These are phyloP conservation scores for Hypsopygia costalis DNA, from an alignment of 2,888 invertebrate species.

Conservation along the genomic window DNA sequence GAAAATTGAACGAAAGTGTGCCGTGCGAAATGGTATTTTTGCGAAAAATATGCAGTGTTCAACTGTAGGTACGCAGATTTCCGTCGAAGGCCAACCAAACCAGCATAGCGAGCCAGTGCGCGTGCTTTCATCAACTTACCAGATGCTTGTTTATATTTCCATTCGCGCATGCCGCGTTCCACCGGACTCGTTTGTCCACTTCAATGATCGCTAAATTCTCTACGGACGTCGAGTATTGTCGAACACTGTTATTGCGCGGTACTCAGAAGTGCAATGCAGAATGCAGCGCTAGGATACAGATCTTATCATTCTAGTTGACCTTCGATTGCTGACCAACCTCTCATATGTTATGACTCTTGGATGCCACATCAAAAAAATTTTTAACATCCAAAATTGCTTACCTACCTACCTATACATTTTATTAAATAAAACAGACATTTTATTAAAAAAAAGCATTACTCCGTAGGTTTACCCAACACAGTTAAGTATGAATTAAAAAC, in stretches of 20 bases:
- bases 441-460: too few relatives aligned
- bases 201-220: conserved; percentile 33
- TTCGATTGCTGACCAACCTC: too few relatives aligned
- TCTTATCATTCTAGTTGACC: too few relatives aligned
- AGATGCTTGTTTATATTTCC: conserved; percentile 49
- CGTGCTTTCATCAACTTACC: conserved; percentile 50
- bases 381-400: too few relatives aligned
- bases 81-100: conserved; percentile 51
- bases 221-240: conserved; percentile 20
- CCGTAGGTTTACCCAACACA: too few relatives aligned
- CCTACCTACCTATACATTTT: too few relatives aligned
- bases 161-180: conserved; percentile 40
- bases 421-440: too few relatives aligned
- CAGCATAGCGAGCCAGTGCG: conserved; percentile 28
- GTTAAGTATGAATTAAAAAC: too few relatives aligned
- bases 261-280: conserved; percentile 3
- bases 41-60: conserved; percentile 44
- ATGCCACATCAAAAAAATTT: too few relatives aligned
- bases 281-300: neutral
- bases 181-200: conserved; percentile 40
- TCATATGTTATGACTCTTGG: too few relatives aligned
- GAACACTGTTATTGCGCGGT: conserved; percentile 5
- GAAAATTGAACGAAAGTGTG: conserved; percentile 73
- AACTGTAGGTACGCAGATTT: conserved; percentile 37
- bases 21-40: conserved; percentile 61